A percentile compares a stretch with the other conserved stretches of the same genome.
Evolutionary conservation across 2,113 vertebrate genomes (phyloP).

Genomic region (Ivindomyrus marchei): DNA sequence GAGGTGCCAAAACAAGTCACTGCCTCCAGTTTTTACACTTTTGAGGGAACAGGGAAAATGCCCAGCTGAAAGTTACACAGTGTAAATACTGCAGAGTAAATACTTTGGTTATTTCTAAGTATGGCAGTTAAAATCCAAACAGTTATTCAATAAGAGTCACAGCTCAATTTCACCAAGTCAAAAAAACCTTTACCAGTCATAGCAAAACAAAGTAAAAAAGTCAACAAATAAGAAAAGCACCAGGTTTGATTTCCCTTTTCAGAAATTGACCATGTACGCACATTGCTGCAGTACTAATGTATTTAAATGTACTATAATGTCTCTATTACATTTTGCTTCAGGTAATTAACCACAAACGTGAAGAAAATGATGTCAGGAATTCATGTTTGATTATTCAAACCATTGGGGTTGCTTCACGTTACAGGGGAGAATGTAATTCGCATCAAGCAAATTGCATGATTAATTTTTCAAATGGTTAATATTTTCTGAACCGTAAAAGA

Average conservation of each 20-base stretch:
- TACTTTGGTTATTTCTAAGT: background rate
- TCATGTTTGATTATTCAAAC: background rate
- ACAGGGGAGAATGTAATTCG: background rate
- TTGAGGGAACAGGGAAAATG: conserved; percentile 8
- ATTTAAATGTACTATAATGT: background rate
- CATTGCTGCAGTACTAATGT: background rate
- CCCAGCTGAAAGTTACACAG: background rate
- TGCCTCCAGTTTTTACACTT: conserved; percentile 26
- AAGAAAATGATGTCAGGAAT: background rate
- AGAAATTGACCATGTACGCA: background rate
- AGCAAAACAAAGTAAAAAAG: background rate
- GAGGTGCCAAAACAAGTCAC: conserved; percentile 33
- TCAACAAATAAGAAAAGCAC: background rate
- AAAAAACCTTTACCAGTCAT: background rate
- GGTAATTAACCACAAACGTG: background rate
- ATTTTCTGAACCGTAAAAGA: conserved; percentile 42
- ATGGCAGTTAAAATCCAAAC: background rate
- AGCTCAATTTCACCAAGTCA: background rate
- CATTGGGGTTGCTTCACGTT: background rate
- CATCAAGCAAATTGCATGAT: conserved; percentile 14
- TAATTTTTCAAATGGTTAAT: conserved; percentile 32
- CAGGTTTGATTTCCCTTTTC: background rate
- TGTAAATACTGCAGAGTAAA: background rate
- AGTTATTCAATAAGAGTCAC: background rate
- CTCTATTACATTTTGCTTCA: background rate